Base-by-base conservation (phyloP, 2,113 vertebrate genomes). In the Aptenodytes patagonicus region DNA sequence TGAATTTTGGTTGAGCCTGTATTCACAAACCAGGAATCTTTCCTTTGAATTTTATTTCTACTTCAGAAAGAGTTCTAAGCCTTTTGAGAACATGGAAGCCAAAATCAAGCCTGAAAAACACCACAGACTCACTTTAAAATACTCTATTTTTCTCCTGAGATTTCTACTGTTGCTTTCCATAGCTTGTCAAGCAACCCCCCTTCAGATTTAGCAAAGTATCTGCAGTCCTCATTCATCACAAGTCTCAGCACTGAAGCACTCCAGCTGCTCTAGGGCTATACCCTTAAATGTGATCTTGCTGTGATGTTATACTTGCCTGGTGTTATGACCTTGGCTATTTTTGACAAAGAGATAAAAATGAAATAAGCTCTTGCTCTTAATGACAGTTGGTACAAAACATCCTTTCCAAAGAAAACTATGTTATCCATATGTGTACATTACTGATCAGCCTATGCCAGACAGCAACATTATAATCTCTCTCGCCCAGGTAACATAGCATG, bases 301-400 rank as follows among this genome's bases (percentile, higher is more conserved):
- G 93, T 44, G 92, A 96, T 76, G 65, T 76, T 90, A 49, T 20
- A 75, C 68, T 57, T 25, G 64, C 62, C 69, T 79, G 77, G 88
- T 83, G 57, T 64, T 87, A 51, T 32, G 89, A 96, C 91, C 89
- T 96, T 95, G 94, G 72, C 90, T 95, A 79, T 89, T 95, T 95
- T 34, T 95, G 77, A 91, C 73, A 61, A 31, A 91, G 60, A 91
- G 44, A 95, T 90, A 83, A 93, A 95, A 89, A 92, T 95, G 80
- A 96, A 97, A 96, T 83, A 85, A 60, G 21, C 42, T 81, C 87
- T 64, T 81, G 70, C 66, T 93, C 81, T 77, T 94, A 96, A 95
- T 86, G 83, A 90, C 89, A 87, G 76, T 78, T 95, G 87, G 65
- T 82, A 79, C 60, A 71, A 65, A 93, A 75, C 49, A 79, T 34